Conservation (phyloP, 92 coral and sea anemone species). For the Micromussa lordhowensis region DNA sequence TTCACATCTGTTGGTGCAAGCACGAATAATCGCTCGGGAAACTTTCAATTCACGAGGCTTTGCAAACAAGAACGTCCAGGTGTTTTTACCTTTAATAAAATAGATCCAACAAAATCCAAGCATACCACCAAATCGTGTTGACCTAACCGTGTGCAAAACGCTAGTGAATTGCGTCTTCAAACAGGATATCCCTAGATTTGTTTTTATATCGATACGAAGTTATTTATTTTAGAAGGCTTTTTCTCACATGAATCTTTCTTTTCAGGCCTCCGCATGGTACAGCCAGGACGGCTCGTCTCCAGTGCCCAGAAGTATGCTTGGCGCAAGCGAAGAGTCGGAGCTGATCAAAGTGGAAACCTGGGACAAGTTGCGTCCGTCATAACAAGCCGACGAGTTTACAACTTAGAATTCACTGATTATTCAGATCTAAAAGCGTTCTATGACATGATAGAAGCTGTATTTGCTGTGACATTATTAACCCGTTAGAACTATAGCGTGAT, state of each 20-base stretch:
- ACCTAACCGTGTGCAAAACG: background rate
- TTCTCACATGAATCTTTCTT: background rate
- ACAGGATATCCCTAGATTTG: background rate
- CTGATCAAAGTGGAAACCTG: slow-evolving; percentile 47
- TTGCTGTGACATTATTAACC: slow-evolving; percentile 21
- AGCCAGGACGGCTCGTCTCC: slow-evolving; percentile 74
- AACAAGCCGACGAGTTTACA: background rate
- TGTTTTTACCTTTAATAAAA: no score
- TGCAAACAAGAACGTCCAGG: no score
- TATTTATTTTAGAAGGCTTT: background rate
- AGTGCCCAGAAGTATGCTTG: slow-evolving; percentile 40
- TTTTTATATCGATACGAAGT: background rate
- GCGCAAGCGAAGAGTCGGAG: slow-evolving; percentile 39
- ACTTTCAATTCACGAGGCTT: no score
- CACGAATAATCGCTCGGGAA: background rate
- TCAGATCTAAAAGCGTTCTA: slow-evolving; percentile 55
- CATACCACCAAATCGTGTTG: background rate
- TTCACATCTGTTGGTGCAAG: no score
- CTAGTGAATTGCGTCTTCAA: no score
- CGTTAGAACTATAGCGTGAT: background rate
- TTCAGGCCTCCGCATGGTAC: slow-evolving; percentile 71
- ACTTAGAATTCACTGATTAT: slow-evolving; percentile 29
- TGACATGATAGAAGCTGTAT: slow-evolving; percentile 57
- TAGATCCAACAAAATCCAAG: background rate
- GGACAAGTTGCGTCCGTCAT: slow-evolving; percentile 54